These are phyloP conservation scores for Triplophysa tibetana DNA, from an alignment of 2,113 vertebrate genomes.

Conservation along the genomic window DNA sequence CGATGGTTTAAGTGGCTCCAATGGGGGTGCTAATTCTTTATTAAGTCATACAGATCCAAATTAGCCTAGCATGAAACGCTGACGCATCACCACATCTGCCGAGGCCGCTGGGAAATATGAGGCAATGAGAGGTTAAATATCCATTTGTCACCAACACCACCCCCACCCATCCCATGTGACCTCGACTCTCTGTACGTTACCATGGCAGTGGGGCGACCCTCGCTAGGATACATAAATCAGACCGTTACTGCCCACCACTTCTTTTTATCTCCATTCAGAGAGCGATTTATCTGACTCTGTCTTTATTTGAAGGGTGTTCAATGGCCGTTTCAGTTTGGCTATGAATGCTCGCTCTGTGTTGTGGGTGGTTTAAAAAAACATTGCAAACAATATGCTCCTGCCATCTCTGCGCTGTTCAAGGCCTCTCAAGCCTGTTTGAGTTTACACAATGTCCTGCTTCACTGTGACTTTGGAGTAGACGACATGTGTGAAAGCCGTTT, in stretches of 20 bases:
- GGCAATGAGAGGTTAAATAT: conserved; percentile 67
- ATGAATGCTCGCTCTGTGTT: conserved; percentile 53
- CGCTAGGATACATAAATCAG: conserved; percentile 67
- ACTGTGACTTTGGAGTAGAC: conserved; percentile 54
- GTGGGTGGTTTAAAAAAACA: conserved; percentile 45
- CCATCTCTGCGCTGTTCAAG: conserved; percentile 38
- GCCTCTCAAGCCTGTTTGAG: conserved; percentile 26
- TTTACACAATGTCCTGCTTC: conserved; percentile 31
- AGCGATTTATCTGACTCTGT: conserved; percentile 66
- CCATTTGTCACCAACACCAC: conserved; percentile 4
- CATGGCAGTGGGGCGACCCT: conserved; percentile 66
- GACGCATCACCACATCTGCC: conserved; percentile 26
- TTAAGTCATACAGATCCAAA: conserved; percentile 23
- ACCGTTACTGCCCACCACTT: conserved; percentile 63
- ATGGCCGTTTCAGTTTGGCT: conserved; percentile 53
- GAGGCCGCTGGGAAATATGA: conserved; percentile 41
- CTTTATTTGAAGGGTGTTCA: conserved; percentile 63
- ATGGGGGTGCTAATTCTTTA: conserved; percentile 31
- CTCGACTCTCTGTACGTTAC: conserved; percentile 65
- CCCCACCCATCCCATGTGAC: conserved; percentile 48
- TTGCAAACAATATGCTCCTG: conserved; percentile 51
- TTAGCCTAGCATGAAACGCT: conserved; percentile 38
- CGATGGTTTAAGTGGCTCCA: not conserved
- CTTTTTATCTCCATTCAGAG: conserved; percentile 67
- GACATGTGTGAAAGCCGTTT: conserved; percentile 55